Evolutionary conservation across 2,113 vertebrate genomes (phyloP).

Genomic region (Crypturellus undulatus): DNA sequence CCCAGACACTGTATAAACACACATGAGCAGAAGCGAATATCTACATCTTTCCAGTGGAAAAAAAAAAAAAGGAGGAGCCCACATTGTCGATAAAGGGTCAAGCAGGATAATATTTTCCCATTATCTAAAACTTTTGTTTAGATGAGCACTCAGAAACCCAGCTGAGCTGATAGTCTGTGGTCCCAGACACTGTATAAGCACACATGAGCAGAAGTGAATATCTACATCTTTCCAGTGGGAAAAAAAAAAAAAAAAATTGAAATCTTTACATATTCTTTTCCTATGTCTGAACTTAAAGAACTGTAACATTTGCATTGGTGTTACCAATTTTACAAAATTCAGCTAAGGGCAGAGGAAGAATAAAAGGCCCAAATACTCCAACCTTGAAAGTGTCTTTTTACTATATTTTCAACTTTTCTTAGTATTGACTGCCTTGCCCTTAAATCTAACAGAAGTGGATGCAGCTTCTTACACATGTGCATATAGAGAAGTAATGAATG

Average conservation of each 20-base stretch:
- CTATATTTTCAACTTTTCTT: constrained; percentile 26
- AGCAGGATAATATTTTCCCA: not conserved
- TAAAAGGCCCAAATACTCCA: constrained; percentile 31
- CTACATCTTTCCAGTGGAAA: not conserved
- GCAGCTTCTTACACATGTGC: not conserved
- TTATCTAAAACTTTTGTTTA: not conserved
- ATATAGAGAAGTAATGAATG: not conserved
- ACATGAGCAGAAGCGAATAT: not conserved
- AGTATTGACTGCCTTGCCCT: constrained; percentile 26
- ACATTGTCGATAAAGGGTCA: not conserved
- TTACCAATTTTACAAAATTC: not conserved
- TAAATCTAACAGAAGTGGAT: not conserved
- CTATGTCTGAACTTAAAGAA: not conserved
- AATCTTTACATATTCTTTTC: not conserved
- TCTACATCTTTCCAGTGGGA: not conserved
- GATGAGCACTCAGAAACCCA: not conserved
- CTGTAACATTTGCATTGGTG: not conserved
- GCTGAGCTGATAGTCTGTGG: not conserved
- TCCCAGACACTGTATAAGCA: not conserved
- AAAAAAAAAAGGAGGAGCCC: not conserved
- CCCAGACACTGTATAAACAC: not conserved
- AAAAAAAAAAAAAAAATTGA: not conserved
- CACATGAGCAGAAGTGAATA: not conserved
- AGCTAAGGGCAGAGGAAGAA: constrained; percentile 17
- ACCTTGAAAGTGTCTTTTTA: constrained; percentile 22